Percentiles rank a stretch among this genome's conserved stretches.
phyloP scores from a whole-genome alignment of 2,888 invertebrate genomes.

The Galerucella pusilla region DNA sequence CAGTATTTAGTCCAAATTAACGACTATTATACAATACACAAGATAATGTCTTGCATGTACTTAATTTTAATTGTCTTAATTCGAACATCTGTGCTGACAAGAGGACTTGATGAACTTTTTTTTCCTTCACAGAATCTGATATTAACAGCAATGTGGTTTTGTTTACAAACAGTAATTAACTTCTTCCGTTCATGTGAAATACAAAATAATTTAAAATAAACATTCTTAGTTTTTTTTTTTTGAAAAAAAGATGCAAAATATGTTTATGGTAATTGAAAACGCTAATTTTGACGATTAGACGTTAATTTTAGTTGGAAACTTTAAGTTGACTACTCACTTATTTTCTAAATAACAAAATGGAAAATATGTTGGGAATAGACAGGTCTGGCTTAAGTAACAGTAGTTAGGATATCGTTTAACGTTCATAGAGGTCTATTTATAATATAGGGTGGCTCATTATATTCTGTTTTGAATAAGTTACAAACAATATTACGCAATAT shows the following conservation, averaged over 20 bases:
- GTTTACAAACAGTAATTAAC: conserved; percentile 1
- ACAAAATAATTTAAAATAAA: background rate
- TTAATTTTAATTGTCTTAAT: conserved; percentile 2
- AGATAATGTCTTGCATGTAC: background rate
- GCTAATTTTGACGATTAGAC: background rate
- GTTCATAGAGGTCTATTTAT: too few relatives aligned
- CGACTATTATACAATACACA: background rate
- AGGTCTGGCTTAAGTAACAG: too few relatives aligned
- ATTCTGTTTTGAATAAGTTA: too few relatives aligned
- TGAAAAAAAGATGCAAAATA: background rate
- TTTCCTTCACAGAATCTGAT: background rate
- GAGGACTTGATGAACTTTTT: background rate
- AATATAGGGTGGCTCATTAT: too few relatives aligned
- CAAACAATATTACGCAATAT: too few relatives aligned
- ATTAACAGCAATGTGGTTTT: background rate
- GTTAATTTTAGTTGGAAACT: too few relatives aligned
- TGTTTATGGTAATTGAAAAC: background rate
- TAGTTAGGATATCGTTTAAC: too few relatives aligned
- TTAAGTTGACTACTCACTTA: too few relatives aligned
- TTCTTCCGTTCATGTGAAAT: background rate
- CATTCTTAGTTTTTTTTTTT: background rate
- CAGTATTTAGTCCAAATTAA: background rate
- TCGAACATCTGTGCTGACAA: background rate
- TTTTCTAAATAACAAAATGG: too few relatives aligned
- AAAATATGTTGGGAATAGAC: too few relatives aligned